phyloP scores from a whole-genome alignment of 92 coral and sea anemone species.

The Phenganax marumi region DNA sequence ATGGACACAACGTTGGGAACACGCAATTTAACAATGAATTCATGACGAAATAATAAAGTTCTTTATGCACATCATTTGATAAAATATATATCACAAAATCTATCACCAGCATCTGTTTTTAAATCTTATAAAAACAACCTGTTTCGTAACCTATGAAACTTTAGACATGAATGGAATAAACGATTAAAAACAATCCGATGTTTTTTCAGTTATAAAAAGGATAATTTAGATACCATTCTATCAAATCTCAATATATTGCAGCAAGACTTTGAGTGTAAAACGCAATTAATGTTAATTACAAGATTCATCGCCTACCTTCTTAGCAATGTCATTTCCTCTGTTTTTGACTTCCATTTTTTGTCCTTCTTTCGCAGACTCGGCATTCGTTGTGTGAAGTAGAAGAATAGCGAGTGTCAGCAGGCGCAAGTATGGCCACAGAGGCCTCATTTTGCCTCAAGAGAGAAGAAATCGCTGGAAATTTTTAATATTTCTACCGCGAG shows the following conservation, averaged over 20 bases:
- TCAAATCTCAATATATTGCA: no score
- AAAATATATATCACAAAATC: not conserved
- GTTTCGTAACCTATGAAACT: not conserved
- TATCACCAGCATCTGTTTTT: not conserved
- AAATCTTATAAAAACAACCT: constrained; percentile 10
- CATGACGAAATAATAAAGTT: no score
- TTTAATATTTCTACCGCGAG: not conserved
- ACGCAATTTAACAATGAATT: no score
- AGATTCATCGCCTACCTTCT: constrained; percentile 13
- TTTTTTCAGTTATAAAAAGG: not conserved
- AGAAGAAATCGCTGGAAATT: not conserved
- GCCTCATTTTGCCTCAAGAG: constrained; percentile 25
- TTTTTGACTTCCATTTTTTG: constrained; percentile 21
- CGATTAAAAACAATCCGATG: not conserved
- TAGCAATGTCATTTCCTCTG: constrained; percentile 38
- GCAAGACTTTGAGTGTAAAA: not conserved
- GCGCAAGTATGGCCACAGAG: constrained; percentile 21
- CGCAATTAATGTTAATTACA: not conserved
- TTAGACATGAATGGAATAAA: not conserved
- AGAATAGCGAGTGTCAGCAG: not conserved
- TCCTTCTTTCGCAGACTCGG: constrained; percentile 6
- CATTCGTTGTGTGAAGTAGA: constrained; percentile 5
- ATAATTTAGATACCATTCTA: no score
- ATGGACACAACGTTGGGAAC: no score
- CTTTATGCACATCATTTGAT: no score